Conservation (phyloP, 2,113 vertebrate species). For the Cyprinodon brontotheroides region DNA sequence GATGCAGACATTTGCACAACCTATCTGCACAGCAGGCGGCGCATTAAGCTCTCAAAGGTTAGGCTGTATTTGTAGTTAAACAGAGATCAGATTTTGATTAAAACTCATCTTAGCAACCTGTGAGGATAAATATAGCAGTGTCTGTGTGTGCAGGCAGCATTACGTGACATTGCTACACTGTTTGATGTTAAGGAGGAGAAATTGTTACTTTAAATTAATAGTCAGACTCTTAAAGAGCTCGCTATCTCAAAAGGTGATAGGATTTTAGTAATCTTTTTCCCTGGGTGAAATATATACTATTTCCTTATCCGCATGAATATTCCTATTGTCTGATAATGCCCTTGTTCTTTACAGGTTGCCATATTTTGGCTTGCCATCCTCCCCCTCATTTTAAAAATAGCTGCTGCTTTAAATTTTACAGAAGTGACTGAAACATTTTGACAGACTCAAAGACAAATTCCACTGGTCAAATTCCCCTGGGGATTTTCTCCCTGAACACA, state of each 20-base stretch:
- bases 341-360: neutral
- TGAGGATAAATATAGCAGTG: slow-evolving; percentile 38
- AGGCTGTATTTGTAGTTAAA: slow-evolving; percentile 26
- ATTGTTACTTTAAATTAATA: slow-evolving; percentile 23
- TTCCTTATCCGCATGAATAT: neutral
- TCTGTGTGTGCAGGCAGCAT: slow-evolving; percentile 50
- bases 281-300: neutral
- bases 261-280: neutral
- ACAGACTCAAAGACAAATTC: slow-evolving; percentile 29
- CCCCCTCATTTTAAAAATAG: slow-evolving; percentile 28
- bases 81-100: slow-evolving; percentile 54
- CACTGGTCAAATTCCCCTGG: slow-evolving; percentile 42
- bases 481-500: slow-evolving; percentile 55
- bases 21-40: slow-evolving; percentile 3
- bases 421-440: slow-evolving; percentile 19
- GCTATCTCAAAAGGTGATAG: neutral
- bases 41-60: slow-evolving; percentile 32
- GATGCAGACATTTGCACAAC: slow-evolving; percentile 55
- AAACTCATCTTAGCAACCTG: slow-evolving; percentile 52
- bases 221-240: too few species aligned
- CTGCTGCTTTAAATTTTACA: neutral
- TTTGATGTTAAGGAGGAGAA: slow-evolving; percentile 58
- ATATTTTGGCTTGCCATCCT: neutral
- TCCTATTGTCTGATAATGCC: slow-evolving; percentile 9
- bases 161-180: slow-evolving; percentile 58